phyloP scores from a whole-genome alignment of 2,888 invertebrate species.

The Calameuta filiformis region DNA sequence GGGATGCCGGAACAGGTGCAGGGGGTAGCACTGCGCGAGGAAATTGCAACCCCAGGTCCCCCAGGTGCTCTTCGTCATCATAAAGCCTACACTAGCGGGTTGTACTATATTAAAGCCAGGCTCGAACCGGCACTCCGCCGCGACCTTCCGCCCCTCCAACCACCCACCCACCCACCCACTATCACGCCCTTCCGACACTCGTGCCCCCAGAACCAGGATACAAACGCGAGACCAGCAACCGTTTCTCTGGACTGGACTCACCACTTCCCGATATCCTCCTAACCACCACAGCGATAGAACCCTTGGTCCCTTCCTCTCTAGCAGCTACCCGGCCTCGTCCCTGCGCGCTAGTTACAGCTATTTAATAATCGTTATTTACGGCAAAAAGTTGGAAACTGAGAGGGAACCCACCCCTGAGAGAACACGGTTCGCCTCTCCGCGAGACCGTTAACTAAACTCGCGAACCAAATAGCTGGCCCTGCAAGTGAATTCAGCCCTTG shows the following conservation, averaged over 20 bases:
- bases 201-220: no score
- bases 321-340: conserved; percentile 21
- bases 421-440: conserved; percentile 4
- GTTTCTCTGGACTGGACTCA: conserved; percentile 2
- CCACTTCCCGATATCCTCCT: conserved; percentile 17
- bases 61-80: conserved; percentile 66
- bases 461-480: no score
- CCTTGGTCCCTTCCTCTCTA: conserved; percentile 24
- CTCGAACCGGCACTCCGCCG: conserved; percentile 41
- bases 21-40: conserved; percentile 49
- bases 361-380: conserved; percentile 63
- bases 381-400: conserved; percentile 50
- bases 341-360: conserved; percentile 25
- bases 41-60: conserved; percentile 63
- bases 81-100: conserved; percentile 61
- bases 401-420: conserved; percentile 1
- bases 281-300: neutral
- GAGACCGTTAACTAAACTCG: neutral
- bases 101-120: conserved; percentile 61
- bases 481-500: no score
- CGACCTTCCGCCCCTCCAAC: conserved; percentile 29
- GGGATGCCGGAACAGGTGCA: conserved; percentile 54
- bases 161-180: neutral
- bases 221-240: conserved; percentile 5
- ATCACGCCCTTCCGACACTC: conserved; percentile 10